Base-by-base conservation (phyloP, 2,888 invertebrate genomes). In the Stegana nigrithorax region DNA sequence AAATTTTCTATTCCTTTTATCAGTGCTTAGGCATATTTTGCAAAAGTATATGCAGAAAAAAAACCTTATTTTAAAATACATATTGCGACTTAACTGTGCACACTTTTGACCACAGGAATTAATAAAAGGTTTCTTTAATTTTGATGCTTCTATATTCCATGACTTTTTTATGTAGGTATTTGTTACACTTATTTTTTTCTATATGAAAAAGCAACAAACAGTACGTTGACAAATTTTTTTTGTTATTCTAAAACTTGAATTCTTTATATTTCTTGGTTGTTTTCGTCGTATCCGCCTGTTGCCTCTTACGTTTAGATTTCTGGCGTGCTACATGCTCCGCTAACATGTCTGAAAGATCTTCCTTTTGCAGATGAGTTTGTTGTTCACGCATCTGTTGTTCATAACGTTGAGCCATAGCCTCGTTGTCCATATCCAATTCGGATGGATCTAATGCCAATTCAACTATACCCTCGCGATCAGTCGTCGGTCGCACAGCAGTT, bases 321-420 rank as follows among this genome's bases (percentile, higher is more conserved):
- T 98, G 97, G 72, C 97, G 90, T 14, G 97, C 97, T 44, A 97
- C 96, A 84, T 99, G 98, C 85, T 98, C 98, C 4, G 97, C 98
- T 80, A 98, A 90, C 97, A 99, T 98, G 84, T 99, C 98, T 23
- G 96, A 96, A 45, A 98, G 89, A 88, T 99, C 98, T 87, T 98
- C 98, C 71, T 94, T 92, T 78, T 93, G 92, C 60, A 94, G 87
- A 80, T 93, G 92, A 58, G 93, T 94, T 78, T 96, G 93, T 80
- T 96, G 93, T 83, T 98, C 97, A 12, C 96, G 89, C 88, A 98
- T 91, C 69, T 97, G 97, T 74, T 98, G 95, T 83, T 99, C 98
- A 85, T 98, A 98, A 60, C 97, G 89, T 62, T 92, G 94, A 42
- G 96, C 95, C 92, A 99, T 96, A 4, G 96, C 96, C 74, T 96